These are phyloP conservation scores for Alcedo quadribrachys DNA, from an alignment of 2,797 vertebrate species.

Conservation along the genomic window DNA sequence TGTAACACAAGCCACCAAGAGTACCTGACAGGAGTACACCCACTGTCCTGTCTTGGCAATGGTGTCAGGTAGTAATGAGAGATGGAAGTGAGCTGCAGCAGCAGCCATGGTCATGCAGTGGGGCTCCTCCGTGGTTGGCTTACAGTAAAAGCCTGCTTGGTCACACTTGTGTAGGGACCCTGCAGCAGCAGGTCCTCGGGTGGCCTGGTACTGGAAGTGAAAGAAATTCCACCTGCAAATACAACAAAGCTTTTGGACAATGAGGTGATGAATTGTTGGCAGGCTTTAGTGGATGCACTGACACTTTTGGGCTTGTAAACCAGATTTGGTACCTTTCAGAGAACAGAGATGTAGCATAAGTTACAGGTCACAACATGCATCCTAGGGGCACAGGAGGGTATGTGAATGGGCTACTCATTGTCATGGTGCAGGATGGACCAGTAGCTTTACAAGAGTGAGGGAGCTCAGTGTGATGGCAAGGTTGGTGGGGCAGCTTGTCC, in stretches of 20 bases:
- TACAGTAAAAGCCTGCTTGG: background rate
- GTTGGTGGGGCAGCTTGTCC: background rate
- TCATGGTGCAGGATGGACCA: background rate
- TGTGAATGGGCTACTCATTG: background rate
- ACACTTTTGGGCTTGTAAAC: background rate
- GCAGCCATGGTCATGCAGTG: rapidly evolving
- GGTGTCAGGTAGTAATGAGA: background rate
- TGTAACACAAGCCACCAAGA: background rate
- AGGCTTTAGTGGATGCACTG: background rate
- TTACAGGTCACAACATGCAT: background rate
- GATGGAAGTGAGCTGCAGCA: background rate
- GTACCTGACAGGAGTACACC: background rate
- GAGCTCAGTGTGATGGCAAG: background rate
- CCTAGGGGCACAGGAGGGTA: too few relatives aligned
- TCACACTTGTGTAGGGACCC: background rate
- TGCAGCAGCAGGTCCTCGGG: background rate
- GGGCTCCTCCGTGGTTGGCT: rapidly evolving
- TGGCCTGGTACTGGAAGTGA: background rate
- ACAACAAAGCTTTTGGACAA: background rate
- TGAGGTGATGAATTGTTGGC: background rate
- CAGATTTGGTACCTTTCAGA: background rate
- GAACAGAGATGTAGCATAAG: background rate
- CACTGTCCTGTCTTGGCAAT: background rate
- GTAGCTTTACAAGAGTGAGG: background rate
- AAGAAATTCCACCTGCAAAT: background rate